Base-by-base conservation (phyloP, 2,888 invertebrate species). In the Drosophila affinis region DNA sequence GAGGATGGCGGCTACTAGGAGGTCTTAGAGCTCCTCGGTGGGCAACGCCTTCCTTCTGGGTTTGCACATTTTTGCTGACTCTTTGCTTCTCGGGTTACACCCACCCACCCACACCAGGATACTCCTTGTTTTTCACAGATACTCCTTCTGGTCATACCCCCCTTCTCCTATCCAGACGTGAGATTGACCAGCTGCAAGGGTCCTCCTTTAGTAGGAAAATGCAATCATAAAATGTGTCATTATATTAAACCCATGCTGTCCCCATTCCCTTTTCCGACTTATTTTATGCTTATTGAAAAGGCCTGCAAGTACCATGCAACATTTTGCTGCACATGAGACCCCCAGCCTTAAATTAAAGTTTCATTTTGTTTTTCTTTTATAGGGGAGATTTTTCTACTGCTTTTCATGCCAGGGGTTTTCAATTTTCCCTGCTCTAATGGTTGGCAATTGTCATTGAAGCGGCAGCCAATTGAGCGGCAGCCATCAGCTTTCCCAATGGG, bases 181-280 rank as follows among this genome's bases (percentile, higher is more conserved):
- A 62, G 76, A 69, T 71, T 85, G 85, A 88, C 83, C 85, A 85
- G 81, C 81, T 83, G 88, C 87, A 85, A 10, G 44, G 59, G 14
- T 52, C 18, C n/a, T 46, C 24, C 9, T 9, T 9, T 27, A 32
- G 18, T 58, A 64, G 65, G 62, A 72, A 85, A 86, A 88, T 88
- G 88, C 86, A 88, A 87, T 80, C 86, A 87, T 87, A 79, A 88
- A 86, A 88, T 79, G 75, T 83, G 76, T 76, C 84, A 81, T 85
- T 87, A 87, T 79, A 85, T 79, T 74, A 79, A 81, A 77, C 63
- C 68, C 69, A 68, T 62, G 48, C 55, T 46, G 29, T 52, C 18
- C 32, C 24, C 55, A 18, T n/a, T 7, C 32, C 2, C 14, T 17
- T 45, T 52, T 48, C 48, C 47, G 49, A 64, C 58, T 56, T 64